Evolutionary conservation across 2,797 vertebrate species (phyloP).

Genomic region (Pseudochirops cupreus): DNA sequence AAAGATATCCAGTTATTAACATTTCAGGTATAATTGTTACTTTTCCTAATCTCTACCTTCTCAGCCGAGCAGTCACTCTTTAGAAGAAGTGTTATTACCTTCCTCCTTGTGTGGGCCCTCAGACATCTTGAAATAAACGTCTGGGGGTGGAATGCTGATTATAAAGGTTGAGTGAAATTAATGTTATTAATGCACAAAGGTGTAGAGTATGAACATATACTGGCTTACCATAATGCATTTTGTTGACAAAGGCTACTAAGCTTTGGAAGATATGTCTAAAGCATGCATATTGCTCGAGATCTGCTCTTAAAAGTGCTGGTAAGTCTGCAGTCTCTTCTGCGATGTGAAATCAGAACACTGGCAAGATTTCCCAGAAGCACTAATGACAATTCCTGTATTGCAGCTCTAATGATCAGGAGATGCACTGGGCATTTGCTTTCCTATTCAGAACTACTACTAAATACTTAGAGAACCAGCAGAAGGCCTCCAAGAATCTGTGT

Average conservation of each 20-base stretch:
- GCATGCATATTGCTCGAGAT: not conserved
- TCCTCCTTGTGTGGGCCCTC: slow-evolving; percentile 79
- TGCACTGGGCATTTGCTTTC: not conserved
- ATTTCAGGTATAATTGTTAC: slow-evolving; percentile 82
- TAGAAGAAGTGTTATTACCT: slow-evolving; percentile 71
- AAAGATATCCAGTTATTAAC: slow-evolving; percentile 83
- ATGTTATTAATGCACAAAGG: slow-evolving; percentile 70
- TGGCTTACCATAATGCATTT: slow-evolving; percentile 40
- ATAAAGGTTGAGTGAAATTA: slow-evolving; percentile 83
- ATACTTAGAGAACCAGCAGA: slow-evolving; percentile 26
- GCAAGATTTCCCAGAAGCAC: not conserved
- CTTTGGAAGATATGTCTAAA: slow-evolving; percentile 40
- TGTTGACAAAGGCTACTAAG: slow-evolving; percentile 59
- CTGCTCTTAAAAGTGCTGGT: slow-evolving; percentile 32
- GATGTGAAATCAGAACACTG: slow-evolving; percentile 16
- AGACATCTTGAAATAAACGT: slow-evolving; percentile 84
- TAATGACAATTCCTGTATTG: slow-evolving; percentile 17
- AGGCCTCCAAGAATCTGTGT: slow-evolving; percentile 2
- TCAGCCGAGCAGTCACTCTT: slow-evolving; percentile 60
- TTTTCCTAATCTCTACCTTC: slow-evolving; percentile 77
- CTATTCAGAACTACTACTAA: slow-evolving; percentile 12
- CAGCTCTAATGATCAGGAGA: not conserved
- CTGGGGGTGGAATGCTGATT: slow-evolving; percentile 82
- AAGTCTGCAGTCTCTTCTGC: not conserved
- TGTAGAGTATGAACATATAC: slow-evolving; percentile 51